phyloP scores from a whole-genome alignment of 2,113 vertebrate genomes.

The Burhinus oedicnemus region DNA sequence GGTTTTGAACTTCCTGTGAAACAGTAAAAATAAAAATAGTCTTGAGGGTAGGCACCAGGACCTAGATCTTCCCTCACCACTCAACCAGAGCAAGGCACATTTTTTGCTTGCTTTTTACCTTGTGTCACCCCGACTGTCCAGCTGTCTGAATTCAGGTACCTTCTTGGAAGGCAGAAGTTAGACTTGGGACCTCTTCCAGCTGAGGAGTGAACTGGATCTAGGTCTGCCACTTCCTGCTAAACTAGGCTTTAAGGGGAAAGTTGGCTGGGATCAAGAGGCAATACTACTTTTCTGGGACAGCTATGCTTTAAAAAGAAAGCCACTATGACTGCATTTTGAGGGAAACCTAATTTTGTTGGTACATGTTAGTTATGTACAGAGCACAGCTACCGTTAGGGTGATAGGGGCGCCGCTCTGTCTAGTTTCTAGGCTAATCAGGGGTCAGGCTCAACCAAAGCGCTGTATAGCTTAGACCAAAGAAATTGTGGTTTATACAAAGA shows the following conservation, averaged over 20 bases:
- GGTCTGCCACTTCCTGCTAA: background rate
- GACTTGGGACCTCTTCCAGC: background rate
- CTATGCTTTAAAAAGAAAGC: background rate
- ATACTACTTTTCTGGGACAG: background rate
- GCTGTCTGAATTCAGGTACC: background rate
- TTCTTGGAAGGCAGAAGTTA: background rate
- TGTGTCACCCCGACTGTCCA: background rate
- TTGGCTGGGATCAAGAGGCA: background rate
- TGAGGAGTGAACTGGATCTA: background rate
- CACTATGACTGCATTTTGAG: background rate
- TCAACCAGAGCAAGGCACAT: background rate
- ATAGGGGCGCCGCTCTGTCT: background rate
- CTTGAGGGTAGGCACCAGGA: background rate
- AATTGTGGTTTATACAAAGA: background rate
- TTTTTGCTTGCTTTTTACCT: background rate
- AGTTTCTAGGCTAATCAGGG: background rate
- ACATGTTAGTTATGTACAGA: background rate
- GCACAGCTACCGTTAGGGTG: background rate
- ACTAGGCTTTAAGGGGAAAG: background rate
- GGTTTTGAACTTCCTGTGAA: background rate
- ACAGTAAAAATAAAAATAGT: background rate
- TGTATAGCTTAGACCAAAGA: background rate
- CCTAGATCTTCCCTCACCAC: background rate
- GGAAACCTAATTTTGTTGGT: background rate
- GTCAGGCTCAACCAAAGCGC: fast-evolving